phyloP scores from a whole-genome alignment of 1,140 invertebrate species.

The Diachasma alloeum region DNA sequence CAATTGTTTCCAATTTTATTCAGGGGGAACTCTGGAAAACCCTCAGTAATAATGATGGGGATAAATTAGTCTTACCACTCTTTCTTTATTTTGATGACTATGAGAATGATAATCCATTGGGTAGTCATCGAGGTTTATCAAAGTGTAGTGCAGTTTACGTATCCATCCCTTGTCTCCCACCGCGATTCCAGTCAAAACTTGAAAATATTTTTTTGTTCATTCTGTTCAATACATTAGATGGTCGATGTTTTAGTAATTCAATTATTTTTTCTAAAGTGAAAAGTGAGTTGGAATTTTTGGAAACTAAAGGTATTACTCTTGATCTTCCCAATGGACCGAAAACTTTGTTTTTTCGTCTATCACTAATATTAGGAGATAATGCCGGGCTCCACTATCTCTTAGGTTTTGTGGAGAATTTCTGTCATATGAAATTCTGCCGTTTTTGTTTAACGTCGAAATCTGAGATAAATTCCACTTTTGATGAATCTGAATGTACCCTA shows the following conservation, averaged over 20 bases:
- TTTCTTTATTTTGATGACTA: slow-evolving; percentile 1
- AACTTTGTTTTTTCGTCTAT: slow-evolving; percentile 14
- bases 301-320: slow-evolving; percentile 13
- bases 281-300: slow-evolving; percentile 5
- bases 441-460: too few relatives aligned
- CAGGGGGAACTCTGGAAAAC: not conserved
- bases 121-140: not conserved
- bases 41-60: not conserved
- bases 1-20: not conserved
- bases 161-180: not conserved
- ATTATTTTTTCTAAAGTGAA: not conserved
- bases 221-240: slow-evolving; percentile 9
- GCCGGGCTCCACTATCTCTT: too few relatives aligned
- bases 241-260: not conserved
- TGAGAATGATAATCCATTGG: slow-evolving; percentile 6
- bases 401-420: too few relatives aligned
- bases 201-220: slow-evolving; percentile 18
- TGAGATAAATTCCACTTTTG: too few relatives aligned
- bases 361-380: slow-evolving; percentile 22
- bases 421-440: too few relatives aligned
- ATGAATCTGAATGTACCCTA: too few relatives aligned
- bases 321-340: not conserved
- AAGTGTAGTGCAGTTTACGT: slow-evolving; percentile 9
- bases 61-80: not conserved
- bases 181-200: slow-evolving; percentile 2